These are phyloP conservation scores for Gadus macrocephalus DNA, from an alignment of 2,113 vertebrate genomes.

Conservation along the genomic window DNA sequence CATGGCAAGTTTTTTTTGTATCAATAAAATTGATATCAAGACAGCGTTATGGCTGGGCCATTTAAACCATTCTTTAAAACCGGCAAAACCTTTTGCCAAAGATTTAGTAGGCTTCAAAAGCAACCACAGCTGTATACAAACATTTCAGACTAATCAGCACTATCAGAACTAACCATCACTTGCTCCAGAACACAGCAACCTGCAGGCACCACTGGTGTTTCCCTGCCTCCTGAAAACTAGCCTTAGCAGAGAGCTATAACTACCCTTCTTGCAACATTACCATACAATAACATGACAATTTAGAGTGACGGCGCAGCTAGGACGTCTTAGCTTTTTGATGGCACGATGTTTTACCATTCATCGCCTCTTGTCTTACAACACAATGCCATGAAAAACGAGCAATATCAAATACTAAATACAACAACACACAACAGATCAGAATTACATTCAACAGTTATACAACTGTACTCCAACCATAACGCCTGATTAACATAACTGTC, in stretches of 20 bases:
- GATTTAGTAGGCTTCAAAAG: conserved; percentile 1
- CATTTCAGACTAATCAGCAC: not conserved
- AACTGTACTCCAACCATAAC: not conserved
- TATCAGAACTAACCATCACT: not conserved
- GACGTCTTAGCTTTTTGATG: too few relatives aligned
- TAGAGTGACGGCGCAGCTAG: too few relatives aligned
- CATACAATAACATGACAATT: too few relatives aligned
- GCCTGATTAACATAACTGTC: not conserved
- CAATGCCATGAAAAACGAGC: not conserved
- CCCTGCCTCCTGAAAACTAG: not conserved
- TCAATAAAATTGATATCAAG: not conserved
- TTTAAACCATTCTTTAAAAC: not conserved
- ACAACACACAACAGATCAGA: too few relatives aligned
- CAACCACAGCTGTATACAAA: conserved; percentile 21
- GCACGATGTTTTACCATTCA: too few relatives aligned
- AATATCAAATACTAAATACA: not conserved
- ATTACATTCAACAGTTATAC: too few relatives aligned
- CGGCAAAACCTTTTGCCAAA: not conserved
- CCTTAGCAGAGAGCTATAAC: not conserved
- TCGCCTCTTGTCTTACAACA: not conserved
- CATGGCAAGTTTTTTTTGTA: too few relatives aligned
- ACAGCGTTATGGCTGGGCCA: too few relatives aligned
- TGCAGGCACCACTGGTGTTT: conserved; percentile 4
- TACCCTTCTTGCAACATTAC: not conserved
- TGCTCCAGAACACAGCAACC: not conserved